Evolutionary conservation across 1,140 invertebrate genomes (phyloP).

Genomic region (Babylonia areolata): DNA sequence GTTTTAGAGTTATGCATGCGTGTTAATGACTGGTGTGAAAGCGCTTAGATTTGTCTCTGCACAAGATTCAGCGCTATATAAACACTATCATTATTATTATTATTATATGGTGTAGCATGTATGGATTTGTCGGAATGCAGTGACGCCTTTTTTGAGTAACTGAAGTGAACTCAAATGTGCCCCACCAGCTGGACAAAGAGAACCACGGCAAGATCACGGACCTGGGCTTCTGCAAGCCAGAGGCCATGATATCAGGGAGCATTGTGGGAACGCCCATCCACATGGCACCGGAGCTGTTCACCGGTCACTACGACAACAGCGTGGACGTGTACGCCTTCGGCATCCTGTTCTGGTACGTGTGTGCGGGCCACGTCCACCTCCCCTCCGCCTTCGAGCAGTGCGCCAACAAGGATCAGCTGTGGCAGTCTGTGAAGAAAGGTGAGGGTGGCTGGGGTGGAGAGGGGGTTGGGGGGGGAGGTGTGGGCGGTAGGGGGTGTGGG

Average conservation of each 20-base stretch:
- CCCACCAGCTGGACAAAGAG: conserved; percentile 81
- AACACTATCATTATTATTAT: too few species aligned
- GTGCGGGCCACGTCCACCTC: conserved; percentile 87
- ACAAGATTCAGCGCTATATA: too few species aligned
- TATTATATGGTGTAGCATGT: too few species aligned
- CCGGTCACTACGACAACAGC: conserved; percentile 85
- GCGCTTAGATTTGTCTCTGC: too few species aligned
- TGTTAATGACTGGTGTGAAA: too few species aligned
- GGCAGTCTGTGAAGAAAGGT: conserved; percentile 91
- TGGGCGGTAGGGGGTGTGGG: too few species aligned
- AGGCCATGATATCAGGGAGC: conserved; percentile 90
- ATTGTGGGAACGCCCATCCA: conserved; percentile 89
- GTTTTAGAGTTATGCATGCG: too few species aligned
- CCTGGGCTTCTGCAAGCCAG: conserved; percentile 93
- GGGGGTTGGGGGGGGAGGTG: too few species aligned
- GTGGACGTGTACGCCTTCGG: conserved; percentile 95
- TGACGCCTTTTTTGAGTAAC: too few species aligned
- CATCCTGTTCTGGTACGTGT: conserved; percentile 94
- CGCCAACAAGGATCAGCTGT: conserved; percentile 91
- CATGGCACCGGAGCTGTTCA: conserved; percentile 93
- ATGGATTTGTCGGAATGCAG: too few species aligned
- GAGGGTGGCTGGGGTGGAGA: conserved; percentile 34
- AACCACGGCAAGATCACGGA: conserved; percentile 91
- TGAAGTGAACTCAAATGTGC: too few species aligned
- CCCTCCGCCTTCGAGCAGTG: conserved; percentile 90